phyloP scores from a whole-genome alignment of 2,113 vertebrate genomes.

The Oreotrochilus melanogaster region DNA sequence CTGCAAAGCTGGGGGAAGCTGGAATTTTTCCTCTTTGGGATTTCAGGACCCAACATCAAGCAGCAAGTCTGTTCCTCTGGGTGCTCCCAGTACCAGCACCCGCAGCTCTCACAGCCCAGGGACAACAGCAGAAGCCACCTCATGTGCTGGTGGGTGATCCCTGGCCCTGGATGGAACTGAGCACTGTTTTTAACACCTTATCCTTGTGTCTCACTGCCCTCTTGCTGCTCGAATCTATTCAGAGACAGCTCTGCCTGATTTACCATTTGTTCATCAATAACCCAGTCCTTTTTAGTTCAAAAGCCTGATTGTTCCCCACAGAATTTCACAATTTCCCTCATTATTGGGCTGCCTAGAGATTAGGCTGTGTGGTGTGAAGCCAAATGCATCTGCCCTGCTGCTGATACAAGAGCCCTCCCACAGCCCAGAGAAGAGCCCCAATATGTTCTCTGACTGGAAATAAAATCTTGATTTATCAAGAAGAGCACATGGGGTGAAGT shows the following conservation, averaged over 20 bases:
- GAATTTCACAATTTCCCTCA: neutral
- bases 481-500: accelerated
- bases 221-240: neutral
- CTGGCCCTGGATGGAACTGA: neutral
- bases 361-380: neutral
- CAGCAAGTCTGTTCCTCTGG: accelerated
- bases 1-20: neutral
- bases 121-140: neutral
- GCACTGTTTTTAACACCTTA: neutral
- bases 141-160: neutral
- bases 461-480: neutral
- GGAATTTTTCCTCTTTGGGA: neutral
- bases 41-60: neutral
- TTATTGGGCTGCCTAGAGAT: slow-evolving; percentile 13
- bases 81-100: neutral
- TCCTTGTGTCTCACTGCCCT: neutral
- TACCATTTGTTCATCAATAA: neutral
- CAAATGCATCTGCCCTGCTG: slow-evolving; percentile 22
- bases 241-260: neutral
- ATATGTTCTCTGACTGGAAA: neutral
- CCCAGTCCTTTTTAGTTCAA: neutral
- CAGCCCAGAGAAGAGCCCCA: neutral
- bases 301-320: neutral
- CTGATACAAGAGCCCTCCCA: neutral
- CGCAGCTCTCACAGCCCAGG: neutral